Evolutionary conservation across 2,797 vertebrate species (phyloP).

Genomic region (Thunnus albacares): DNA sequence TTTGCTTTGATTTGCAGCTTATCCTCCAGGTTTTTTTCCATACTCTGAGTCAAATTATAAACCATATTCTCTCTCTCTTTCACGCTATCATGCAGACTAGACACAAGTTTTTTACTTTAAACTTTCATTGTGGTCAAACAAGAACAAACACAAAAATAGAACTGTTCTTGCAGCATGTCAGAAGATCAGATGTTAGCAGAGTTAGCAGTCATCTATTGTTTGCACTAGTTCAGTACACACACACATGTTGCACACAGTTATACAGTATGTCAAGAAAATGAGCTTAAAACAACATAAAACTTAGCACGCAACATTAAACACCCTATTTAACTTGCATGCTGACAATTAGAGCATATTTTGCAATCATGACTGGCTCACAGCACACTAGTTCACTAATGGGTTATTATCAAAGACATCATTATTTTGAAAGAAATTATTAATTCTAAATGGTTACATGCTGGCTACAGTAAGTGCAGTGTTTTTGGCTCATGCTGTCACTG

Average conservation of each 20-base stretch:
- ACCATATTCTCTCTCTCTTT: slow-evolving; percentile 9
- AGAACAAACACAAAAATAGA: slow-evolving; percentile 28
- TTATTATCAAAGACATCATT: not conserved
- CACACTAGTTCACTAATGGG: not conserved
- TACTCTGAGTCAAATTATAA: slow-evolving; percentile 44
- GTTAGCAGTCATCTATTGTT: slow-evolving; percentile 26
- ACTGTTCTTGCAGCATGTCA: slow-evolving; percentile 37
- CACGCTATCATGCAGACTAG: slow-evolving; percentile 34
- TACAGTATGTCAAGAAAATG: no score
- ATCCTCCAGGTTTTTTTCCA: slow-evolving; percentile 50
- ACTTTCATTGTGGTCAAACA: slow-evolving; percentile 37
- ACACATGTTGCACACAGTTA: not conserved
- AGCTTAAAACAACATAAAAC: no score
- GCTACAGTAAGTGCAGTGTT: not conserved
- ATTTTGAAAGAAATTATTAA: not conserved
- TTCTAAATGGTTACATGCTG: not conserved
- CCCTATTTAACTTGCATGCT: no score
- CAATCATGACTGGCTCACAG: not conserved
- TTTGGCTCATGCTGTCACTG: not conserved
- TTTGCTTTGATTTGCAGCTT: slow-evolving; percentile 56
- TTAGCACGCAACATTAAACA: no score
- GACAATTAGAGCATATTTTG: not conserved
- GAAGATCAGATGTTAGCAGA: slow-evolving; percentile 27
- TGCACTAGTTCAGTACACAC: slow-evolving; percentile 15
- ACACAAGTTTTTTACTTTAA: slow-evolving; percentile 9